Conservation (phyloP, 2,888 invertebrate genomes). For the Lasioglossum lativentre region DNA sequence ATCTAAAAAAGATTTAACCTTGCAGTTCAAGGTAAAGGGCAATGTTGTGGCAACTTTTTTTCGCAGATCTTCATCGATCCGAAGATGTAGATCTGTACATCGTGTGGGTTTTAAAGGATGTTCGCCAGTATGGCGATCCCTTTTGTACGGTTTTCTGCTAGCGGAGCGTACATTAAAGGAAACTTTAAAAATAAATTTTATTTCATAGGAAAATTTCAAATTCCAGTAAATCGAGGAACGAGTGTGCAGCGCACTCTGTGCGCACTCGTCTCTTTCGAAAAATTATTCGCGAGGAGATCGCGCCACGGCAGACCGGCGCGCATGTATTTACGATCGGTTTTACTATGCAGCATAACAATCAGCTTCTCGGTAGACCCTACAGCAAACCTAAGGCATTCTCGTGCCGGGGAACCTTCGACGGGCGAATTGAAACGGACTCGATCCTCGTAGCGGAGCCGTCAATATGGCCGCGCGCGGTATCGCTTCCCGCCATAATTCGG, state of each 20-base stretch:
- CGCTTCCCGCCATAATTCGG: constrained; percentile 65
- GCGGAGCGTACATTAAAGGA: neutral
- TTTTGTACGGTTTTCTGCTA: neutral
- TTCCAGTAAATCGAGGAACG: neutral
- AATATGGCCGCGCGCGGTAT: constrained; percentile 34
- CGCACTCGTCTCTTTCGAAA: neutral
- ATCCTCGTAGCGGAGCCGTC: neutral
- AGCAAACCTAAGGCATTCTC: neutral
- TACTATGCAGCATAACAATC: constrained; percentile 34
- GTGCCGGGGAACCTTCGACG: constrained; percentile 7
- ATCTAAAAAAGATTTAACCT: too few species aligned
- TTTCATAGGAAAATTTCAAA: too few species aligned
- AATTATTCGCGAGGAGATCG: constrained; percentile 2
- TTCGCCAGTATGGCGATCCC: too few species aligned
- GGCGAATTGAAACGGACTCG: constrained; percentile 13
- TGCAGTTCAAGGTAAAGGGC: too few species aligned
- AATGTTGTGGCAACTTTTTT: too few species aligned
- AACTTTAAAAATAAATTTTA: too few species aligned
- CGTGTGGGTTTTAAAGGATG: too few species aligned
- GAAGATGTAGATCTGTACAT: too few species aligned
- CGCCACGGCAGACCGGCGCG: neutral
- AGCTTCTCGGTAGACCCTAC: neutral
- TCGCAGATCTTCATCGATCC: too few species aligned
- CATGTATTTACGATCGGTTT: constrained; percentile 38
- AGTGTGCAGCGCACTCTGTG: neutral